A percentile compares a stretch with the other conserved stretches of the same genome.
Conservation (phyloP, 1,140 invertebrate genomes). For the Andrena cerasifolii region DNA sequence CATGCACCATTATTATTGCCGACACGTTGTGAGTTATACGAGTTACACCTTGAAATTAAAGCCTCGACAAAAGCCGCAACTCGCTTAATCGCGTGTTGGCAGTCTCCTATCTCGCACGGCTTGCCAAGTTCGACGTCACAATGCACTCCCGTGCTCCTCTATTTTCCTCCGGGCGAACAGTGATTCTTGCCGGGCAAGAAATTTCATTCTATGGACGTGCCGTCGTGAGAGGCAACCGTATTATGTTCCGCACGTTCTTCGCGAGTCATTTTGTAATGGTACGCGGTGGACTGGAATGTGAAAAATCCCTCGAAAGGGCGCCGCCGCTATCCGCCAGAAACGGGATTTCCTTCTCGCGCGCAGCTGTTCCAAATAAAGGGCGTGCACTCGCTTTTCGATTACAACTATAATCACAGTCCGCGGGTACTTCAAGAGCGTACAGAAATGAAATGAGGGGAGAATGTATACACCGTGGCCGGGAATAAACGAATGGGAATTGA, state of each 20-base stretch:
- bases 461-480: too few species aligned
- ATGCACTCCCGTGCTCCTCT: conserved; percentile 9
- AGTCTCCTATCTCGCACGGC: conserved; percentile 13
- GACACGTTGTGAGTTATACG: conserved; percentile 17
- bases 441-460: too few species aligned
- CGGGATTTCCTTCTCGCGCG: not conserved
- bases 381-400: not conserved
- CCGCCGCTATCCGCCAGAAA: not conserved
- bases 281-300: conserved; percentile 25
- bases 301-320: conserved; percentile 17
- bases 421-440: too few species aligned
- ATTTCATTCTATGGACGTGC: conserved; percentile 43
- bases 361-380: not conserved
- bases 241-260: conserved; percentile 47
- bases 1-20: conserved; percentile 14
- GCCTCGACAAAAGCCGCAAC: conserved; percentile 3
- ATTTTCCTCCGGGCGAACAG: conserved; percentile 33
- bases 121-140: conserved; percentile 45
- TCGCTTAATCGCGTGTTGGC: conserved; percentile 43
- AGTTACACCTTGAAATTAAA: conserved; percentile 22
- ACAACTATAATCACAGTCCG: too few species aligned
- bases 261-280: conserved; percentile 40
- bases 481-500: too few species aligned
- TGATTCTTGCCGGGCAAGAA: conserved; percentile 45
- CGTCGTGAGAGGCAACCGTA: not conserved